These are phyloP conservation scores for Scaptomyza parva DNA, from an alignment of 2,888 invertebrate genomes.

Conservation along the genomic window DNA sequence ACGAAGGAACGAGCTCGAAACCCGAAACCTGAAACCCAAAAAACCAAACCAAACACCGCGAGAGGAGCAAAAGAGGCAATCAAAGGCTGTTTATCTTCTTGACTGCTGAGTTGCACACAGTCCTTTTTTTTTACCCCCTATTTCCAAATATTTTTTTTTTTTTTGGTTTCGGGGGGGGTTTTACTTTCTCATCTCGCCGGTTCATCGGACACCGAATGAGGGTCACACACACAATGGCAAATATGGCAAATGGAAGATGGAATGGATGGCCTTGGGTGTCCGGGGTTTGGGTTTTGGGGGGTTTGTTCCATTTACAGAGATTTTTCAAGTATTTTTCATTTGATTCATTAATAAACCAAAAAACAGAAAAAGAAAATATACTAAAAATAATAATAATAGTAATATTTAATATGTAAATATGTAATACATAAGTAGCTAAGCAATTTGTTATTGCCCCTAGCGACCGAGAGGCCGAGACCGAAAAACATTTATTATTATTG, in stretches of 20 bases:
- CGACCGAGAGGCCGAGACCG: no score
- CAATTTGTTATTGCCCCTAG: slow-evolving; percentile 54
- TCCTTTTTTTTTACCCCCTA: slow-evolving; percentile 17
- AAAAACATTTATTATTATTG: slow-evolving; percentile 67
- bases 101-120: slow-evolving; percentile 40
- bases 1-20: not conserved
- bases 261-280: slow-evolving; percentile 18
- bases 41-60: slow-evolving; percentile 18
- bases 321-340: slow-evolving; percentile 64
- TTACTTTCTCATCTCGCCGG: no score
- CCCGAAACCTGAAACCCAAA: not conserved
- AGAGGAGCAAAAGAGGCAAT: slow-evolving; percentile 53
- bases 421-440: slow-evolving; percentile 40
- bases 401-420: slow-evolving; percentile 30
- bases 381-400: slow-evolving; percentile 33
- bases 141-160: slow-evolving; percentile 2
- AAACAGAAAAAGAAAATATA: not conserved
- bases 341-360: slow-evolving; percentile 52
- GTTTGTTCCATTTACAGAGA: not conserved
- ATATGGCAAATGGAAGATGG: slow-evolving; percentile 3
- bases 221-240: slow-evolving; percentile 43
- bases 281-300: not conserved
- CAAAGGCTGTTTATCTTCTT: slow-evolving; percentile 76
- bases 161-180: slow-evolving; percentile 1
- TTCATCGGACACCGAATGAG: slow-evolving; percentile 49